These are phyloP conservation scores for Amphibalanus amphitrite DNA, from an alignment of 1,140 invertebrate species.

Conservation along the genomic window DNA sequence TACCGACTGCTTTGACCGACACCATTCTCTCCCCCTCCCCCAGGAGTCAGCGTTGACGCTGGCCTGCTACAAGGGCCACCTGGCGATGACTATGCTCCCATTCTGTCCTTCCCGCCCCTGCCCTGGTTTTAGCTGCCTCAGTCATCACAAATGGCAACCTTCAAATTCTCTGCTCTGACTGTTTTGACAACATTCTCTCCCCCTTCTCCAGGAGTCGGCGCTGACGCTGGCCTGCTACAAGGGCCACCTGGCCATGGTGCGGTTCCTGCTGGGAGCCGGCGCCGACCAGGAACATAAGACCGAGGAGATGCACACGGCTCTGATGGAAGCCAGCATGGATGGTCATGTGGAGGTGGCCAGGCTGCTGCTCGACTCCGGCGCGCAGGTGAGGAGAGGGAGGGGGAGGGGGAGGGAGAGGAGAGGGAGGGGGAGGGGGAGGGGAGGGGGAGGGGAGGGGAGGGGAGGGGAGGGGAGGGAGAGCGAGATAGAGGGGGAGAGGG, in stretches of 20 bases:
- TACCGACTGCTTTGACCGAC: too few species aligned
- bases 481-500: not conserved
- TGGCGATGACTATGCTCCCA: too few species aligned
- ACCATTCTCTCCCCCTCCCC: too few species aligned
- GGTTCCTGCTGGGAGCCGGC: constrained; percentile 79
- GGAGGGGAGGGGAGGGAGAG: not conserved
- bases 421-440: too few species aligned
- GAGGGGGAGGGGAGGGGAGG: too few species aligned
- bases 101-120: too few species aligned
- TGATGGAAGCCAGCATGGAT: constrained; percentile 99
- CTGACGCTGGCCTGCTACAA: constrained; percentile 95
- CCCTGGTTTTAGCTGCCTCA: too few species aligned
- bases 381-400: constrained; percentile 55
- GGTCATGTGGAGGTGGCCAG: constrained; percentile 93
- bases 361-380: constrained; percentile 83
- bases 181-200: too few species aligned
- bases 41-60: constrained; percentile 74
- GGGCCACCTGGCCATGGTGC: constrained; percentile 94
- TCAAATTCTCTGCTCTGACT: too few species aligned
- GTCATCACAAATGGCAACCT: too few species aligned
- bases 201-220: constrained; percentile 54
- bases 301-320: constrained; percentile 97
- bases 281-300: constrained; percentile 95
- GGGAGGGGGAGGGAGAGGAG: too few species aligned
- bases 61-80: constrained; percentile 93